These are phyloP conservation scores for Holothuria leucospilota DNA, from an alignment of 53 echinoderm and acorn worm species.

Conservation along the genomic window DNA sequence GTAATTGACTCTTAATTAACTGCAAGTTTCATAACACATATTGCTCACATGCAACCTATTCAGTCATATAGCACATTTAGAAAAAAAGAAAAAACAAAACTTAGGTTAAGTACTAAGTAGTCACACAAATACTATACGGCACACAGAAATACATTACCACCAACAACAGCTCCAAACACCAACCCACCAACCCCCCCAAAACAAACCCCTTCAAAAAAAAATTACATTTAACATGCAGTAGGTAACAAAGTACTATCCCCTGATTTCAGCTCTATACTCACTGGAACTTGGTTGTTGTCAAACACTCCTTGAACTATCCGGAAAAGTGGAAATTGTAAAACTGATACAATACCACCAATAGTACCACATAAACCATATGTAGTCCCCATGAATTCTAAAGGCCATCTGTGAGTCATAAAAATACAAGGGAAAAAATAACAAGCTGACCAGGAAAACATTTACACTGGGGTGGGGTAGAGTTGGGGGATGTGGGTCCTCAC, in stretches of 20 bases:
- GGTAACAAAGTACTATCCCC: not conserved
- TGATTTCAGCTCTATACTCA: not conserved
- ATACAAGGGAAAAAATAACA: not conserved
- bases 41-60: too few species aligned
- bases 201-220: too few species aligned
- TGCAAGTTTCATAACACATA: too few species aligned
- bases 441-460: too few species aligned
- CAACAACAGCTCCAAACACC: not conserved
- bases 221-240: too few species aligned
- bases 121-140: not conserved
- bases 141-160: too few species aligned
- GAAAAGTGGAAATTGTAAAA: slow-evolving; percentile 84
- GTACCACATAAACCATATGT: slow-evolving; percentile 67
- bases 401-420: slow-evolving; percentile 71
- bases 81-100: too few species aligned
- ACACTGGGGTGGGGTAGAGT: too few species aligned
- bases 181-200: too few species aligned
- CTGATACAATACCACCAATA: slow-evolving; percentile 67
- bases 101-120: not conserved
- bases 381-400: slow-evolving; percentile 83
- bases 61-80: too few species aligned
- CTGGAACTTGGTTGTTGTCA: slow-evolving; percentile 72
- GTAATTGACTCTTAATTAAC: too few species aligned
- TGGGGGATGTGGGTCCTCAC: too few species aligned
- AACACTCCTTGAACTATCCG: slow-evolving; percentile 66